Evolutionary conservation across 2,113 vertebrate species (phyloP), one percentile per base, ranked within the genome.

Genomic region (Corvus moneduloides): DNA sequence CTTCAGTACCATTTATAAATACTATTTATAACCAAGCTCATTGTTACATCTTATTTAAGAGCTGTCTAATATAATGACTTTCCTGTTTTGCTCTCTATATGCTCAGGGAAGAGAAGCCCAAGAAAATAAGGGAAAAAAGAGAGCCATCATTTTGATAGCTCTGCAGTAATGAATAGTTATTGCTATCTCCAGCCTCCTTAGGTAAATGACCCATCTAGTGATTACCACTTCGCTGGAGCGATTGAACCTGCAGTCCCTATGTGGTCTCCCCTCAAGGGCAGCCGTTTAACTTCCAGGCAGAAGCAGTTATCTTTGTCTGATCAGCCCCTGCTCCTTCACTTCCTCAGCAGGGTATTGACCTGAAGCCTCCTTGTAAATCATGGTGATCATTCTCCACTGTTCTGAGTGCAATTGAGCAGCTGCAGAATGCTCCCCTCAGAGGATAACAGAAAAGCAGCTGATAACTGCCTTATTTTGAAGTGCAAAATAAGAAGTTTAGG

Each of bases 131-230:
- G 13, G 15, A 48, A 64, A 72, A 72, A 71, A 30, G 10, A 87
- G 41, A 61, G 61, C 9, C 26, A 58, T 88, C 16, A 51, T 54
- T 85, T 85, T 54, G 67, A 92, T 62, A 93, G 75, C 75, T 76
- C 51, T 88, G 43, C 67, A 46, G 28, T 88, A 86, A 92, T 59
- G 43, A 94, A 83, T 77, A 80, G 71, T 74, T 92, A 83, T 43
- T 58, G 88, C 78, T 66, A 5, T 62, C 83, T 63, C 52, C 54
- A 89, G 69, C 67, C 73, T 71, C 74, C 83, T 91, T 43, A 69
- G 63, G 54, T 69, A 93, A 95, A 92, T 90, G 90, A 94, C 51
- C 88, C 79, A 80, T 69, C 49, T 33, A 64, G 87, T 63, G 78
- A 89, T 95, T 93, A 85, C 67, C 41, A 30, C 37, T 27, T 69